phyloP scores from a whole-genome alignment of 2,888 invertebrate genomes.

The Elysia crispata region DNA sequence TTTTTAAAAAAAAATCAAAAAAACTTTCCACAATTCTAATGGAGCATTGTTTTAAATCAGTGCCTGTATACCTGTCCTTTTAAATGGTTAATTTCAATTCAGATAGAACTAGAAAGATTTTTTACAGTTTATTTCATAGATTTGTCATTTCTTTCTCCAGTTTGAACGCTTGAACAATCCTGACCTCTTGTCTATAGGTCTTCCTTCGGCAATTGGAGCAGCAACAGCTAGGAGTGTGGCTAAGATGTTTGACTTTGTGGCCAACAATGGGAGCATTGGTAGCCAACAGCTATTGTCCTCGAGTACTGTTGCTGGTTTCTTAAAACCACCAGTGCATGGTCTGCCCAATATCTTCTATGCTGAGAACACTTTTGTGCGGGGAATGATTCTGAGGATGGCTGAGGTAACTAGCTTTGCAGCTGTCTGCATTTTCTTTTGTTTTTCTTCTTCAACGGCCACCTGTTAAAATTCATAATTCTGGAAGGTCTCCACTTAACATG shows the following conservation, averaged over 20 bases:
- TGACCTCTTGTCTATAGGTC: constrained; percentile 62
- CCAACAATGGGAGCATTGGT: constrained; percentile 61
- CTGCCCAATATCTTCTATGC: constrained; percentile 1
- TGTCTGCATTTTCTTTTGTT: background rate
- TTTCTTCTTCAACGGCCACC: background rate
- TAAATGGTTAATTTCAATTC: too few species aligned
- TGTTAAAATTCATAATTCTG: too few species aligned
- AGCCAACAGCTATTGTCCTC: constrained; percentile 52
- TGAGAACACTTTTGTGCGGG: constrained; percentile 3
- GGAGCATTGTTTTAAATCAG: too few species aligned
- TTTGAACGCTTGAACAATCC: constrained; percentile 61
- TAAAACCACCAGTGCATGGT: background rate
- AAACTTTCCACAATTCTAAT: too few species aligned
- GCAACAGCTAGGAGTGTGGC: constrained; percentile 71
- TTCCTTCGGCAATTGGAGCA: constrained; percentile 68
- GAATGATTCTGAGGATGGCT: constrained; percentile 9
- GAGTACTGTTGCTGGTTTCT: background rate
- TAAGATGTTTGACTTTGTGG: constrained; percentile 68
- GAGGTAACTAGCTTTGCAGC: background rate
- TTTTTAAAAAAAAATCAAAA: too few species aligned
- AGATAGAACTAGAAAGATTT: too few species aligned
- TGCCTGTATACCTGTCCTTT: too few species aligned
- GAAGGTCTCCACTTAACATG: too few species aligned
- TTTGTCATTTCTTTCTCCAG: constrained; percentile 25
- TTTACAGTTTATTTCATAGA: too few species aligned